These are phyloP conservation scores for Epinephelus lanceolatus DNA, from an alignment of 2,113 vertebrate genomes.

Conservation along the genomic window DNA sequence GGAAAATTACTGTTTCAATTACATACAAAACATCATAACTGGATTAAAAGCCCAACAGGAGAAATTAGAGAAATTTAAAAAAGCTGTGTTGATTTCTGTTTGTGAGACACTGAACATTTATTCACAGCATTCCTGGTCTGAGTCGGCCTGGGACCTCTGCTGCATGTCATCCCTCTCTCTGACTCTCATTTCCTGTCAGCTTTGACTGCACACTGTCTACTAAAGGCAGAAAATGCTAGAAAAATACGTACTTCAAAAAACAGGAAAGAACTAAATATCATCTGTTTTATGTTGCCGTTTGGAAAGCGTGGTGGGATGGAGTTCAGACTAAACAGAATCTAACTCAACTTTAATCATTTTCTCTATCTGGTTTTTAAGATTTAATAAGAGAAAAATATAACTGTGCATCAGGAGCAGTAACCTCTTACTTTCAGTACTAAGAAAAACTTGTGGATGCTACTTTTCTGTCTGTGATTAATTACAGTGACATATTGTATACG, in stretches of 20 bases:
- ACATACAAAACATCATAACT: not conserved
- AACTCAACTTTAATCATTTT: not conserved
- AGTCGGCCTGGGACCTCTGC: not conserved
- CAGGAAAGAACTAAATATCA: not conserved
- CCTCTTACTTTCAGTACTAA: no score
- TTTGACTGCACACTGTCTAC: not conserved
- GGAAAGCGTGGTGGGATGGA: not conserved
- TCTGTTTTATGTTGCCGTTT: not conserved
- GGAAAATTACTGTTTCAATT: not conserved
- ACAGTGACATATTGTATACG: no score
- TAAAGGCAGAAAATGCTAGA: not conserved
- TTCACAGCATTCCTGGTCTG: not conserved
- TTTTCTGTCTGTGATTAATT: no score
- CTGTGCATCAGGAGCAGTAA: not conserved
- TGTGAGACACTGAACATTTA: not conserved
- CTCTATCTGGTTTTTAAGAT: not conserved
- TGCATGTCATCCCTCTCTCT: slow-evolving; percentile 14
- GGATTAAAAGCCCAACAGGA: not conserved
- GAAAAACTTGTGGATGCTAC: no score
- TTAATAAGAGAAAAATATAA: not conserved
- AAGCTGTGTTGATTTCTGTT: not conserved
- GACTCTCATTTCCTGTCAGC: slow-evolving; percentile 27
- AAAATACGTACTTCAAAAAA: not conserved
- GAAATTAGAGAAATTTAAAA: not conserved
- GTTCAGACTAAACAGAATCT: not conserved